Evolutionary conservation across 2,888 invertebrate species (phyloP).

Genomic region (Malacosoma neustria): DNA sequence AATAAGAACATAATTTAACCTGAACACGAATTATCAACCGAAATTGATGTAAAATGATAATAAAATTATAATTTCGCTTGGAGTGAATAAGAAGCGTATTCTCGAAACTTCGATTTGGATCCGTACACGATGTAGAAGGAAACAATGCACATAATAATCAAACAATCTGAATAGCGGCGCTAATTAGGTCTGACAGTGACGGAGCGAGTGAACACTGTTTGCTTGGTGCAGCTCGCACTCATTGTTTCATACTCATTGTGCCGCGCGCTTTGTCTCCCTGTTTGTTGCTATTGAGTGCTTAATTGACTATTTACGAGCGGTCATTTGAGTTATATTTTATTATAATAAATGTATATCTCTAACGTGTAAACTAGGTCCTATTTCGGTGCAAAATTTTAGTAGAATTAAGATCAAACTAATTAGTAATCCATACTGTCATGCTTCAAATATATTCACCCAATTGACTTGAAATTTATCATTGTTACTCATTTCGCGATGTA

Average conservation of each 20-base stretch:
- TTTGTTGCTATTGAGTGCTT: constrained; percentile 38
- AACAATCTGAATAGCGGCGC: constrained; percentile 64
- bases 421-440: no score
- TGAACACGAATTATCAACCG: no score
- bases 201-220: constrained; percentile 52
- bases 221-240: constrained; percentile 48
- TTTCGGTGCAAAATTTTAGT: no score
- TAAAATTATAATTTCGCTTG: no score
- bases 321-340: not conserved
- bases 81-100: not conserved
- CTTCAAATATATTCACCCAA: no score
- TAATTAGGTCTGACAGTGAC: constrained; percentile 68
- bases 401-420: no score
- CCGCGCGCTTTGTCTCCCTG: constrained; percentile 20
- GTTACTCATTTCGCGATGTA: no score
- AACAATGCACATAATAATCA: constrained; percentile 65
- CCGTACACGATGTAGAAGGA: not conserved
- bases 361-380: no score
- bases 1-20: no score
- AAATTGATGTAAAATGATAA: no score
- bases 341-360: no score
- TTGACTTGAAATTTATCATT: no score
- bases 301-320: constrained; percentile 20
- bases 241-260: constrained; percentile 30
- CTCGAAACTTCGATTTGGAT: not conserved